Evolutionary conservation across 2,113 vertebrate genomes (phyloP).

Genomic region (Pseudorhombus dupliciocellatus): DNA sequence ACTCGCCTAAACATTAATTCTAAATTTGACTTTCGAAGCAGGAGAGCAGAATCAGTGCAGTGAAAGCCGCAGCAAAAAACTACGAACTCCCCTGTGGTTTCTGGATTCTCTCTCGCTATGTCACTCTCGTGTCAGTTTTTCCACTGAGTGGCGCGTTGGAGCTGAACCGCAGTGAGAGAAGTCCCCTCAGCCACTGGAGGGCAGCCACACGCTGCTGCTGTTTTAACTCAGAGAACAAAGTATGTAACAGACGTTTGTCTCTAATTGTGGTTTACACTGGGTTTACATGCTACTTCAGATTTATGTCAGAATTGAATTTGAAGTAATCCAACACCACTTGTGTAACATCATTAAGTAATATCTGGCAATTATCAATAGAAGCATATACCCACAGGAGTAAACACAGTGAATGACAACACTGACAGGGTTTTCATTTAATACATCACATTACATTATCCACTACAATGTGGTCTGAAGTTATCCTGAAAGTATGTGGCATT

Average conservation of each 20-base stretch:
- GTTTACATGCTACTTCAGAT: not conserved
- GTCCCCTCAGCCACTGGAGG: slow-evolving; percentile 53
- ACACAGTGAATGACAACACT: too few species aligned
- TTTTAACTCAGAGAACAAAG: not conserved
- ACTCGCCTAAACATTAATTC: not conserved
- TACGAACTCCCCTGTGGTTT: slow-evolving; percentile 2
- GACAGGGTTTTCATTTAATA: too few species aligned
- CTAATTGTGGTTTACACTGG: too few species aligned
- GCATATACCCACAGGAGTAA: not conserved
- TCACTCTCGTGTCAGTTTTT: slow-evolving; percentile 55
- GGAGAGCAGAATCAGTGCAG: not conserved
- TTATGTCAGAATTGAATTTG: not conserved
- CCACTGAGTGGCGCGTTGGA: slow-evolving; percentile 25
- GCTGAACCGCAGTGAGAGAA: not conserved
- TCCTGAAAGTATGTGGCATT: too few species aligned
- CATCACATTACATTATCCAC: too few species aligned
- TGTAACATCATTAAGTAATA: too few species aligned
- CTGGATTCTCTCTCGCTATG: slow-evolving; percentile 29
- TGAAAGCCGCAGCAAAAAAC: not conserved
- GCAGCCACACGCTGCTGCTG: slow-evolving; percentile 52
- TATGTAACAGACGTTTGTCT: not conserved
- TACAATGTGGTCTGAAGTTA: too few species aligned
- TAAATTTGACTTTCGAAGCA: not conserved
- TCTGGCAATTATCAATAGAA: not conserved
- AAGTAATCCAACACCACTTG: not conserved